Evolutionary conservation across 2,113 vertebrate species (phyloP).

Genomic region (Gasterosteus aculeatus): DNA sequence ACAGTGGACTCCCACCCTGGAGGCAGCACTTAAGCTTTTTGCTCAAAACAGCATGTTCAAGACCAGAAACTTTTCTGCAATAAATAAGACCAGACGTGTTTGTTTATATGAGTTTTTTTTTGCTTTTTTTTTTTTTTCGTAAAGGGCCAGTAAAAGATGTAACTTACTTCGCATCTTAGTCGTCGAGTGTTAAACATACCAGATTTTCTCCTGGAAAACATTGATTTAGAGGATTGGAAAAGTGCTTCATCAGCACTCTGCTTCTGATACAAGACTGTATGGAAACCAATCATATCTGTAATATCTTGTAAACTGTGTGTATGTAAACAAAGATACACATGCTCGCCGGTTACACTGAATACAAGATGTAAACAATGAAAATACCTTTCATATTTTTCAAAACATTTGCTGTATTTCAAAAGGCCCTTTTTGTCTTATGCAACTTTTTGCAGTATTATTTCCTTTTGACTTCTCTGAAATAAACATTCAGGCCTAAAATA

Average conservation of each 20-base stretch:
- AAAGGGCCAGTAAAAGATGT: background rate
- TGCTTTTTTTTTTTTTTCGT: background rate
- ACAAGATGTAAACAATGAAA: background rate
- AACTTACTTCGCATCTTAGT: background rate
- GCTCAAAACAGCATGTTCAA: slow-evolving; percentile 2
- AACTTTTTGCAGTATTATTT: background rate
- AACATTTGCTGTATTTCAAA: background rate
- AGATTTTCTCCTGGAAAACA: slow-evolving; percentile 21
- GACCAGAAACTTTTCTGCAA: slow-evolving; percentile 35
- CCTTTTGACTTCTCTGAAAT: background rate
- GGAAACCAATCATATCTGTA: background rate
- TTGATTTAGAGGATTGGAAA: slow-evolving; percentile 25
- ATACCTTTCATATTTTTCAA: background rate
- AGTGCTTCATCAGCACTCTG: slow-evolving; percentile 17
- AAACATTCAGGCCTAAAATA: background rate
- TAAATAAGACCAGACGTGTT: slow-evolving; percentile 7
- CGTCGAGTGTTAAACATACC: background rate
- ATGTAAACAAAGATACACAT: background rate
- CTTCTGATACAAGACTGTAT: slow-evolving; percentile 17
- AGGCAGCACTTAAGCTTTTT: slow-evolving; percentile 30
- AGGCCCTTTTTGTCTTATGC: background rate
- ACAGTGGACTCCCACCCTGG: slow-evolving; percentile 27
- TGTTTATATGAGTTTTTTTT: slow-evolving; percentile 6
- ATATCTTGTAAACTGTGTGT: background rate
- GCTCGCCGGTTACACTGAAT: background rate